Percentiles rank a stretch among this genome's conserved stretches.
phyloP scores from a whole-genome alignment of 2,888 invertebrate genomes.

The Eremobia ochroleuca region DNA sequence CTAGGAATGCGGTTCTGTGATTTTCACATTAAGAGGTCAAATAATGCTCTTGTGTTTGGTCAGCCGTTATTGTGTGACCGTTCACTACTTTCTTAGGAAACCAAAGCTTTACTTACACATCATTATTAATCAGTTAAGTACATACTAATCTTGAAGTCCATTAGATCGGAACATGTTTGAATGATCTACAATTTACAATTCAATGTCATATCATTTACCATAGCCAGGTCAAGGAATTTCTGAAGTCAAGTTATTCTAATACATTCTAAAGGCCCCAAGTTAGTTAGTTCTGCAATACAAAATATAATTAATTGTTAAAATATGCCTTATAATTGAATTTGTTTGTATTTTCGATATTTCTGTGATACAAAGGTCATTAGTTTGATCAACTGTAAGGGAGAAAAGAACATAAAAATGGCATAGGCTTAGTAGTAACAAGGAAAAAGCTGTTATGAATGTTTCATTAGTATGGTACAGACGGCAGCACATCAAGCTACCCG shows the following conservation, averaged over 20 bases:
- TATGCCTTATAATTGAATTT: background rate
- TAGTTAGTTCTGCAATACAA: background rate
- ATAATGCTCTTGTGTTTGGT: background rate
- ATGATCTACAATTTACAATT: background rate
- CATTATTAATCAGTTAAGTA: constrained; percentile 3
- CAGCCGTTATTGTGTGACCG: background rate
- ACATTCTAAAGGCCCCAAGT: background rate
- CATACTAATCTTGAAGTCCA: constrained; percentile 8
- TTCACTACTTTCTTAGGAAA: background rate
- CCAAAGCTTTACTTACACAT: background rate
- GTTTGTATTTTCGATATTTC: background rate
- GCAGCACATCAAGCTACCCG: no score
- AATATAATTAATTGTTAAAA: background rate
- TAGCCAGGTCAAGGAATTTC: background rate
- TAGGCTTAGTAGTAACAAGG: no score
- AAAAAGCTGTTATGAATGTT: background rate
- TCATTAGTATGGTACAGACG: background rate
- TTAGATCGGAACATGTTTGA: constrained; percentile 6
- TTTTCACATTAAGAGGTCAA: background rate
- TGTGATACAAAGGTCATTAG: background rate
- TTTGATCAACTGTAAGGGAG: background rate
- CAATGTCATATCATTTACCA: no score
- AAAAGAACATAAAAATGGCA: background rate
- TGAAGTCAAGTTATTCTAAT: background rate
- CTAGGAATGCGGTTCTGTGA: background rate